These are phyloP conservation scores for Andrena chrysosceles DNA, from an alignment of 2,888 invertebrate species.

Conservation along the genomic window DNA sequence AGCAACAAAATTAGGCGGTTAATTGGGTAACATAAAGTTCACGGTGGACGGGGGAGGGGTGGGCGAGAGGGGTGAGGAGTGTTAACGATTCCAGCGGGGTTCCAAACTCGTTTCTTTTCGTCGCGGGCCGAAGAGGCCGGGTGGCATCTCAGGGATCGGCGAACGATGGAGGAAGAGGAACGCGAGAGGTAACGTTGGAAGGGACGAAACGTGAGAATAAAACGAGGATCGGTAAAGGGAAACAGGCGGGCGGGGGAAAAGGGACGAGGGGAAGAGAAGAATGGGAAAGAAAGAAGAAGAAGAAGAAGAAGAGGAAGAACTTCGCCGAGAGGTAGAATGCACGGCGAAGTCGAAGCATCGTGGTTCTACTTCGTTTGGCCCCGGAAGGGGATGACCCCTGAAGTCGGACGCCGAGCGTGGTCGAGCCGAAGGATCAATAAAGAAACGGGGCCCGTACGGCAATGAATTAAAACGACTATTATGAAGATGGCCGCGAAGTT, in stretches of 20 bases:
- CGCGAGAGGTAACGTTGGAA: constrained; percentile 12
- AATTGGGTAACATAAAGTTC: constrained; percentile 13
- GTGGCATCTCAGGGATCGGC: constrained; percentile 29
- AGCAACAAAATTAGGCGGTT: constrained; percentile 42
- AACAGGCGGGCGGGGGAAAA: not conserved
- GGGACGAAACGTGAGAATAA: constrained; percentile 33
- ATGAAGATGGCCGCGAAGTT: constrained; percentile 1
- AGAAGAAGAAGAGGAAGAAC: not conserved
- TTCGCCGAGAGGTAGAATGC: not conserved
- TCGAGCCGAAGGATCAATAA: constrained; percentile 1
- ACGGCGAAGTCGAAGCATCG: not conserved
- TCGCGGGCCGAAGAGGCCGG: constrained; percentile 14
- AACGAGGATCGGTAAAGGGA: not conserved
- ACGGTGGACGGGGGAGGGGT: not conserved
- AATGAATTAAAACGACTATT: constrained; percentile 21
- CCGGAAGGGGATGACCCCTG: not conserved
- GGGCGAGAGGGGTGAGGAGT: not conserved
- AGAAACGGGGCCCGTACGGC: not conserved
- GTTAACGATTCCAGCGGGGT: constrained; percentile 42
- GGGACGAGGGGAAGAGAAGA: not conserved
- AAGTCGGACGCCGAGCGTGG: not conserved
- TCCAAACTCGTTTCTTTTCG: constrained; percentile 35
- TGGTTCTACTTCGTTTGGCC: too few species aligned
- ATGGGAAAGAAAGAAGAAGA: not conserved
- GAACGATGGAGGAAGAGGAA: constrained; percentile 9